phyloP scores from a whole-genome alignment of 2,797 vertebrate species.

The Champsocephalus esox region DNA sequence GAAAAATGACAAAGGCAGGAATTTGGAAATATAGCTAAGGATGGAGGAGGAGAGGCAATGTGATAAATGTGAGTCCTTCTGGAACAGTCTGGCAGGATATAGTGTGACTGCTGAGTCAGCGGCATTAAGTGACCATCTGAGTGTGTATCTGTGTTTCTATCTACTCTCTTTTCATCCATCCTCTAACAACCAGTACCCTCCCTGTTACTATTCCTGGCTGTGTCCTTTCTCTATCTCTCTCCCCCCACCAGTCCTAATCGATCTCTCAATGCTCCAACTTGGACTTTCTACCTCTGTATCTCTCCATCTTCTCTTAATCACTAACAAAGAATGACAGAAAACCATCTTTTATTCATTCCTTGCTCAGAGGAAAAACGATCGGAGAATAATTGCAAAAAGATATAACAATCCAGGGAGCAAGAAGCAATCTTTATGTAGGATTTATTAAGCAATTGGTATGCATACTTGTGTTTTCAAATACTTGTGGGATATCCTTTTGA shows the following conservation, averaged over 20 bases:
- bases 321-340: conserved; percentile 3
- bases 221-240: conserved; percentile 44
- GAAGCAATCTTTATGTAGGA: background rate
- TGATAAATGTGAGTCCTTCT: conserved; percentile 47
- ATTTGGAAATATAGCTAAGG: conserved; percentile 7
- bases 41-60: conserved; percentile 12
- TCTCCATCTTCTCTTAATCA: conserved; percentile 8
- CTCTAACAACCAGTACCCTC: conserved; percentile 28
- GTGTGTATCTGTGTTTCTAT: conserved; percentile 24
- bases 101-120: conserved; percentile 60
- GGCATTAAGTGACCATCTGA: conserved; percentile 35
- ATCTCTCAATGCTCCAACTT: conserved; percentile 25
- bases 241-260: conserved; percentile 33
- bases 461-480: background rate
- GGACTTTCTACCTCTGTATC: conserved; percentile 5
- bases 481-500: too few relatives aligned
- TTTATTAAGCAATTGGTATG: background rate
- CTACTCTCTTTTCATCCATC: conserved; percentile 5
- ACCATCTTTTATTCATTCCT: background rate
- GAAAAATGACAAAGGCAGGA: conserved; percentile 26
- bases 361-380: background rate
- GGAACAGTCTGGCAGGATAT: conserved; percentile 48
- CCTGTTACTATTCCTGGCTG: conserved; percentile 43
- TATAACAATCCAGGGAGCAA: background rate
- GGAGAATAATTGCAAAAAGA: background rate